phyloP scores from a whole-genome alignment of 2,113 vertebrate species.

The Pycnonotus jocosus region DNA sequence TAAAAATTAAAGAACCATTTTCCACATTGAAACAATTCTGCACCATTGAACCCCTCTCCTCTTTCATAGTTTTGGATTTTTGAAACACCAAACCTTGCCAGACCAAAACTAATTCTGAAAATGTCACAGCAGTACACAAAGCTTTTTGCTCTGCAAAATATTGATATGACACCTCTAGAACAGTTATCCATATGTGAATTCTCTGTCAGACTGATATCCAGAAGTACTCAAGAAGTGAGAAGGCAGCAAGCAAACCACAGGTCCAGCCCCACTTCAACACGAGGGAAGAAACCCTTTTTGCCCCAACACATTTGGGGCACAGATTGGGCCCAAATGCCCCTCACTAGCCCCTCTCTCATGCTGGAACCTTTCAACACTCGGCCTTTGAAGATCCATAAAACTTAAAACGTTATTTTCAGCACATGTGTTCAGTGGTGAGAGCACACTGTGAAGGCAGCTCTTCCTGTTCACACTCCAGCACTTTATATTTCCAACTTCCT shows the following conservation, averaged over 20 bases:
- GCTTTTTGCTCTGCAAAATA: not conserved
- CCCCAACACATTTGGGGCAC: fast-evolving
- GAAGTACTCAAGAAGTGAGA: not conserved
- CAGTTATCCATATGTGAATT: not conserved
- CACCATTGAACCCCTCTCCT: not conserved
- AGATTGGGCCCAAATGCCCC: not conserved
- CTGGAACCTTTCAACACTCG: not conserved
- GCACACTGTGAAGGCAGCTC: not conserved
- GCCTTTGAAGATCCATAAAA: not conserved
- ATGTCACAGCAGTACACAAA: fast-evolving
- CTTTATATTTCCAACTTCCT: slow-evolving; percentile 31
- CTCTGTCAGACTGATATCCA: not conserved
- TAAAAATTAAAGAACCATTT: not conserved
- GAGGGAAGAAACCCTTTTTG: not conserved
- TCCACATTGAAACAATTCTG: not conserved
- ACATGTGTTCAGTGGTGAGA: not conserved
- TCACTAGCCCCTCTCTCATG: not conserved
- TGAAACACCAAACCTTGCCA: not conserved
- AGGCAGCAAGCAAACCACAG: not conserved
- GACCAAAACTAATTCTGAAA: not conserved
- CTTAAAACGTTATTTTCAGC: not conserved
- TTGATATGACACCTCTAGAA: not conserved
- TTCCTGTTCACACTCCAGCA: slow-evolving; percentile 19
- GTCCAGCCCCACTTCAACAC: not conserved
- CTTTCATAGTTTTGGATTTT: not conserved